Conservation (phyloP, 1,140 invertebrate species). For the Achroia grisella region DNA sequence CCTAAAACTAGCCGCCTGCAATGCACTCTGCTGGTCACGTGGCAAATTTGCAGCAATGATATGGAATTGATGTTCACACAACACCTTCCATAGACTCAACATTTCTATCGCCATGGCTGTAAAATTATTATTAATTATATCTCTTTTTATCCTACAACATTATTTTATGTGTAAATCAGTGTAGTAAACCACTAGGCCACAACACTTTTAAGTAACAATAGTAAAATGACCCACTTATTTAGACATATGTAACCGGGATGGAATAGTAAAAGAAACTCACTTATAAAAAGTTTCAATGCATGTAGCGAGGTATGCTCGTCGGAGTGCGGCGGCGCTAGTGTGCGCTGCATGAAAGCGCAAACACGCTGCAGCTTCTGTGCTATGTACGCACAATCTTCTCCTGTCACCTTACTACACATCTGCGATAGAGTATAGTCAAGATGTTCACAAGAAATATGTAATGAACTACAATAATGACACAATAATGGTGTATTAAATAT, state of each 20-base stretch:
- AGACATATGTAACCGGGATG: neutral
- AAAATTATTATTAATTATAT: constrained; percentile 8
- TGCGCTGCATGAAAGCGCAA: constrained; percentile 59
- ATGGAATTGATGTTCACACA: constrained; percentile 95
- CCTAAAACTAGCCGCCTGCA: constrained; percentile 76
- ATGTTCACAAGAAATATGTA: no score
- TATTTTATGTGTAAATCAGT: no score
- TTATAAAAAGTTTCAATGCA: constrained; percentile 46
- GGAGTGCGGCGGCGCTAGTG: constrained; percentile 41
- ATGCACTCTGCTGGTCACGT: constrained; percentile 75
- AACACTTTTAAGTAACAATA: no score
- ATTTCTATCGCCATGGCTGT: constrained; percentile 88
- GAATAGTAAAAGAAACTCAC: no score
- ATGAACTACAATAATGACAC: no score
- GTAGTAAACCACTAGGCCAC: no score
- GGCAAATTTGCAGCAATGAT: constrained; percentile 81
- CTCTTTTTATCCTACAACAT: no score
- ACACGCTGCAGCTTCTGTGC: constrained; percentile 69
- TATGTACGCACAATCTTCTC: constrained; percentile 66
- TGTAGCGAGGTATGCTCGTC: constrained; percentile 55
- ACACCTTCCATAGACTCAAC: constrained; percentile 93
- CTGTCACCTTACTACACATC: constrained; percentile 69
- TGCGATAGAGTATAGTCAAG: constrained; percentile 10
- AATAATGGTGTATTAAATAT: no score
- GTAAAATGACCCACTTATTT: no score